Evolutionary conservation across 2,113 vertebrate genomes (phyloP), one percentile per base, ranked within the genome.

Genomic region (Xyrauchen texanus): DNA sequence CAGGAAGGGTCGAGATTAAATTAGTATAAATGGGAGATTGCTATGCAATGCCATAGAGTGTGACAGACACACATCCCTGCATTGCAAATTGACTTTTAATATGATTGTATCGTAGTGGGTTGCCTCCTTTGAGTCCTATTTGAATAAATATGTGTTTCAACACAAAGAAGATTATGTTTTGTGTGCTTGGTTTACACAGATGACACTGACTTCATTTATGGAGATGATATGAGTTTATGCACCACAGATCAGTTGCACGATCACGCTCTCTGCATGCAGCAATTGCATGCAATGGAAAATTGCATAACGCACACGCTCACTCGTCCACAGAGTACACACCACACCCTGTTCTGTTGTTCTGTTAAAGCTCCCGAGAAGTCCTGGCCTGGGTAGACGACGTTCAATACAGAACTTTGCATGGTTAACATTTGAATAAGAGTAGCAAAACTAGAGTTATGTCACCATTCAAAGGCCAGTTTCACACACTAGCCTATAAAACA

Each of bases 1-100:
- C 87, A 90, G 89, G 88, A 90, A 91, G 85, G 89, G 86, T 83
- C 79, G 82, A 47, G 87, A 88, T 86, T 88, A 86, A 89, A 74
- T 88, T 86, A 68, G 88, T 83, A 76, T 84, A 85, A 89, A 82
- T 83, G 63, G 65, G 67, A 85, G 84, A 89, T 88, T 88, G 82
- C 78, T 73, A 83, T n/a, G 45, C 69, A 80, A 4, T 49, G 84
- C 81, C 86, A 84, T 21, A 78, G 86, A 85, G 84, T 85, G 83
- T 86, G 84, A 85, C 85, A 87, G 86, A 89, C 60, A 87, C 86
- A 83, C 81, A 64, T 45, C 58, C 51, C 55, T 55, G 69, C 16
- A 63, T 49, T 58, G 15, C 51, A 52, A 55, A 16, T 13, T 55
- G 3, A 13, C 8, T 62, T 69, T 16, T 15, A 8, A 46, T 80